Evolutionary conservation across 1,140 invertebrate genomes (phyloP), one percentile per base, ranked within the genome.

Genomic region (Zaprionus davidi): DNA sequence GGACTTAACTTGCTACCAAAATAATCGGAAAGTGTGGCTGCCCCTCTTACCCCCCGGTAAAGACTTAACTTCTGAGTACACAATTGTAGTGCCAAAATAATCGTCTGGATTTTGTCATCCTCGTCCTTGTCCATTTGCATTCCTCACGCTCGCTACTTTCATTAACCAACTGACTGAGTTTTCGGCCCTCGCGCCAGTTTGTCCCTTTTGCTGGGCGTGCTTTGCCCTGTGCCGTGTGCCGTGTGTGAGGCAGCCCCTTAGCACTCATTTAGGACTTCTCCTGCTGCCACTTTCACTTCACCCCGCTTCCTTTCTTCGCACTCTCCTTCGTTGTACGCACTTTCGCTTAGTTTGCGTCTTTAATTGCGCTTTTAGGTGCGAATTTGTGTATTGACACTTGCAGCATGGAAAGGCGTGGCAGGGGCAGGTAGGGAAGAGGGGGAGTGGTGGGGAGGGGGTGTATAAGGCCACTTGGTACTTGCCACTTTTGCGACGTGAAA

Each of bases 311-410:
- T n/a, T 1, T 6, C 15, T 2, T 7, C n/a, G 2, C 13, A 13
- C 6, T 31, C 22, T 2, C 3, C 51, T 24, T n/a, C 49, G 20
- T 51, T 12, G 12, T 24, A 17, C 17, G 15, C 59, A 63, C 28
- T 59, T 65, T 71, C 59, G 55, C 53, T 63, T 53, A 56, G 68
- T 76, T 65, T 65, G 68, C 51, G 51, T 22, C 71, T 78, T 74
- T 77, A 76, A 76, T 76, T 76, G 70, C 38, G 69, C 70, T 46
- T 63, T 72, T 72, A 72, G 53, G 53, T 62, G 63, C 56, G 56
- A 68, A 17, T 73, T 70, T 67, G 58, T 67, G 62, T 73, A 63
- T 77, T 77, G 75, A 73, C 71, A 57, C 69, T 72, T 46, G 46
- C 38, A 31, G 58, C 13, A 3, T 12, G 51, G 51, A 3, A 53